Base-by-base conservation (phyloP, 2,888 invertebrate species). In the Leucoptera coffeella region DNA sequence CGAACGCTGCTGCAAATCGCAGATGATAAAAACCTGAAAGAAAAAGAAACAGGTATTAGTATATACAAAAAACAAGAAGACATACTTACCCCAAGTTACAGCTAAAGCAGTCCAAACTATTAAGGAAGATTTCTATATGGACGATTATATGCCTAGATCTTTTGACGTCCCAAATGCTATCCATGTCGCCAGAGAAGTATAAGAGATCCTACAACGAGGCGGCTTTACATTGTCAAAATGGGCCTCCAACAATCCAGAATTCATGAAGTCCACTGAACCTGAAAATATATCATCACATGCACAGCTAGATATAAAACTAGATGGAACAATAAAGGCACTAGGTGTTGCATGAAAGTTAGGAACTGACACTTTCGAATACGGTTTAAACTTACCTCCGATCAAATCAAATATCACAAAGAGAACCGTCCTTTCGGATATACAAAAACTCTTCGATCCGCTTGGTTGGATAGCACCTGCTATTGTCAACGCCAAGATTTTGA, bases 171-270 rank as follows among this genome's bases (percentile, higher is more conserved):
- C n/a, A n/a, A n/a, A n/a, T n/a, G n/a, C n/a, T n/a, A n/a, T n/a
- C n/a, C n/a, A n/a, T n/a, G n/a, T n/a, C n/a, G n/a, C n/a, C n/a
- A n/a, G n/a, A n/a, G n/a, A n/a, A n/a, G n/a, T n/a, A n/a, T n/a
- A n/a, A n/a, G n/a, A n/a, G n/a, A n/a, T 33, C 2, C 13, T 30
- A 6, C 25, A 29, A 14, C 15, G 28, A 14, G 35, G 32, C 9
- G 32, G 33, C 5, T 30, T 33, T 13, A 30, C 29, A 13, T 21
- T 35, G 11, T 11, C 33, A 19, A 35, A 35, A 14, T 35, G 30
- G 32, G 14, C 26, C 5, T 32, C 28, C 1, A 33, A 32, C 17
- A 14, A 15, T 14, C 17, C 27, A 6, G 26, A 29, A n/a, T n/a
- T n/a, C n/a, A n/a, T n/a, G n/a, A n/a, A n/a, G n/a, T n/a, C n/a